Evolutionary conservation across 2,797 vertebrate genomes (phyloP), one percentile per base, ranked within the genome.

Genomic region (Anolis apletophallus): DNA sequence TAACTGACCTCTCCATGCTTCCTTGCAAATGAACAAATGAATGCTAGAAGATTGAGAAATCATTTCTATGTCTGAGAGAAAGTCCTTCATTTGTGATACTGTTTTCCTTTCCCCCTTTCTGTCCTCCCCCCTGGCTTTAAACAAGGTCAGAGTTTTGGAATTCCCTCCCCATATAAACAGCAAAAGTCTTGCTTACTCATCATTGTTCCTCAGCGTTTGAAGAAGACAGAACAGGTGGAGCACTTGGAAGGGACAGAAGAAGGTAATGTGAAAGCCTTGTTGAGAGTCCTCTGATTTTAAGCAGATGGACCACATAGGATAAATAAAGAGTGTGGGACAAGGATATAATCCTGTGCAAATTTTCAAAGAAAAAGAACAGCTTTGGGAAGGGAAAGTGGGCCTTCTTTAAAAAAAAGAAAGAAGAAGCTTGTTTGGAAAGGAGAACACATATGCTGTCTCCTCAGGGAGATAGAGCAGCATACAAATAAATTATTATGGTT

Each of bases 141-240:
- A 87, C 23, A 21, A 83, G 67, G 81, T 80, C 84, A 85, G 17
- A 79, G 9, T 23, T 78, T 69, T 79, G 54, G 46, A 34, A 86
- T 72, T 79, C 59, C 55, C 23, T 83, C 75, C 73, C 55, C 23
- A 73, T 80, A 87, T 87, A 79, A 87, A 55, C 16, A 79, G 46
- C 74, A 72, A 78, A 79, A 64, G 4, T 77, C 46, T 64, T 52
- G 68, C 57, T 54, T 40, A 36, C n/a, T 64, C 67, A 21, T 87
- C 75, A 73, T 55, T 84, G 75, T 55, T 87, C 17, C 68, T 84
- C 5, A 17, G 52, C 67, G 57, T 79, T 73, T 68, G 40, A 75
- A 29, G 34, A 12, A 79, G 55, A 64, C 6, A 50, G 54, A 79
- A 16, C 80, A 61, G 83, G 68, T 77, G 29, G 34, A 71, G 21